A percentile compares a stretch with the other conserved stretches of the same genome.
Conservation (phyloP, 92 coral and sea anemone species). For the Parazoanthus atlanticus region DNA sequence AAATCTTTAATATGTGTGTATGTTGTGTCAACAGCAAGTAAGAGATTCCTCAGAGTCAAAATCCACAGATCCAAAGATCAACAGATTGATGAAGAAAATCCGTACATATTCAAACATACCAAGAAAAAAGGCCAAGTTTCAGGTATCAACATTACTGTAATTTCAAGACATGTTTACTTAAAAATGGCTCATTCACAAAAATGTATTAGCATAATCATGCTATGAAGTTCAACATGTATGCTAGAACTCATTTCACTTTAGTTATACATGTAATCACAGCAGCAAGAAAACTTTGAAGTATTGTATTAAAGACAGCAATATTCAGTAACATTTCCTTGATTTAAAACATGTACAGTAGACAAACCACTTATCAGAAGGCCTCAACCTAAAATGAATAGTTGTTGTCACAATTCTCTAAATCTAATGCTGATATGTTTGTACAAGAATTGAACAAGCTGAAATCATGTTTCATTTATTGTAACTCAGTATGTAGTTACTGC, state of each 20-base stretch:
- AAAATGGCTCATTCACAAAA: background rate
- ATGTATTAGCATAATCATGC: background rate
- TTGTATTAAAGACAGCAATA: too few species aligned
- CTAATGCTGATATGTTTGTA: too few species aligned
- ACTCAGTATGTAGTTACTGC: background rate
- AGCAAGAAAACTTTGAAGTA: too few species aligned
- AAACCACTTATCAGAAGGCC: too few species aligned
- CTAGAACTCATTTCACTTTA: too few species aligned
- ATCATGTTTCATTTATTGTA: too few species aligned
- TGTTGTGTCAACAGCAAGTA: constrained; percentile 67
- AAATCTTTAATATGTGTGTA: background rate
- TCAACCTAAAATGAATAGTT: too few species aligned
- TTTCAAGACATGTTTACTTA: background rate
- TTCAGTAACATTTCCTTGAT: too few species aligned
- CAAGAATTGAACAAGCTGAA: too few species aligned
- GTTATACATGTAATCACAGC: too few species aligned
- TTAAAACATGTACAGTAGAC: too few species aligned
- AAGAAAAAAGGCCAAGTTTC: constrained; percentile 91
- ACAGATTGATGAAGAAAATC: constrained; percentile 70
- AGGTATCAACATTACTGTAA: constrained; percentile 59
- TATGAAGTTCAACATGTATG: background rate
- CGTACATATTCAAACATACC: constrained; percentile 86
- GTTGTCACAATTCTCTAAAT: too few species aligned
- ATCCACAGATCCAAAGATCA: constrained; percentile 70
- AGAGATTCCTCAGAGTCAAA: constrained; percentile 67